phyloP scores from a whole-genome alignment of 2,113 vertebrate species.

The Neodontobutis hainanensis region DNA sequence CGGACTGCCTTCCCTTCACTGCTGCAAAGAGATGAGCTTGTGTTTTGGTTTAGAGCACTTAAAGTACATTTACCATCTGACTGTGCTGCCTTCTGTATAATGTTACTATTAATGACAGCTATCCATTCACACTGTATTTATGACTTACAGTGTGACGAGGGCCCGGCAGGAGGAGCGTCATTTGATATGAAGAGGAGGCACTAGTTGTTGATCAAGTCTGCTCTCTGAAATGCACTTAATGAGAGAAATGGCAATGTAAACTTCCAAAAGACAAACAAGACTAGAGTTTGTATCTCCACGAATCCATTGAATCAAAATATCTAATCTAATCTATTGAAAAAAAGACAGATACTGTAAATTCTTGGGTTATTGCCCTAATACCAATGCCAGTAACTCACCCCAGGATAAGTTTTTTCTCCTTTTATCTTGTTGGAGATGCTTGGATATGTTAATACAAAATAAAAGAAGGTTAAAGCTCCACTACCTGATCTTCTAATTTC shows the following conservation, averaged over 20 bases:
- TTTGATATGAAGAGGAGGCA: slow-evolving; percentile 26
- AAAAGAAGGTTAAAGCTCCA: too few species aligned
- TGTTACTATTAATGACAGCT: slow-evolving; percentile 49
- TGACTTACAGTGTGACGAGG: slow-evolving; percentile 19
- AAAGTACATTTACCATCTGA: slow-evolving; percentile 5
- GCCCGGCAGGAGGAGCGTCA: slow-evolving; percentile 33
- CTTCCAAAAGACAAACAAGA: too few species aligned
- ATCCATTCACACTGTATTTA: slow-evolving; percentile 49
- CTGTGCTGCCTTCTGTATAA: slow-evolving; percentile 30
- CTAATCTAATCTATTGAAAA: too few species aligned
- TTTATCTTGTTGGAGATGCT: too few species aligned
- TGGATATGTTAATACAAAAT: too few species aligned
- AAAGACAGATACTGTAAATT: too few species aligned
- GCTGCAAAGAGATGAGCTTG: slow-evolving; percentile 30
- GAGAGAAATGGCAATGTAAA: slow-evolving; percentile 9
- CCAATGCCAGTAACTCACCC: too few species aligned
- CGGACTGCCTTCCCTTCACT: slow-evolving; percentile 13
- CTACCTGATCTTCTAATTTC: too few species aligned
- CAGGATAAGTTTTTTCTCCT: too few species aligned
- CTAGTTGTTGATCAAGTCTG: slow-evolving; percentile 28
- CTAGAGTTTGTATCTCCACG: neutral
- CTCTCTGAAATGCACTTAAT: slow-evolving; percentile 23
- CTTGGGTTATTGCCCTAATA: too few species aligned
- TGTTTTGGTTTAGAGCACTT: slow-evolving; percentile 40
- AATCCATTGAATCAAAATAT: neutral